Base-by-base conservation (phyloP, 1,140 invertebrate species). In the Macrotrachela quadricornifera region DNA sequence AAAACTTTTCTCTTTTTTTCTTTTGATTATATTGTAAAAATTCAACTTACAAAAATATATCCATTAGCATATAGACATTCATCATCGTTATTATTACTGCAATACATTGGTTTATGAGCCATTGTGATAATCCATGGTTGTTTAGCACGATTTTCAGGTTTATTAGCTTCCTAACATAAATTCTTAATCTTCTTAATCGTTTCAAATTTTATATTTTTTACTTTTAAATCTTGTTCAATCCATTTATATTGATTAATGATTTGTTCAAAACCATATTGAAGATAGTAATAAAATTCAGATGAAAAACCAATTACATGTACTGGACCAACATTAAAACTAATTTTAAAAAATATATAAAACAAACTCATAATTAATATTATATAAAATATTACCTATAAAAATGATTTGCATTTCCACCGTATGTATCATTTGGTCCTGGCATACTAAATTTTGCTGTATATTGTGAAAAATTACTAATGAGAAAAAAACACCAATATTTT, bases 71-170 rank as follows among this genome's bases (percentile, higher is more conserved):
- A 30, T 30, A 30, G 8, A 63, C 90, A 95, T 67, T 94, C 88
- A 62, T 86, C 81, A 6, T 71, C 64, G 64, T 91, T 80, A 58
- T 72, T 71, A 65, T 90, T 85, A 56, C 84, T 87, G 66, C 90
- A 95, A 65, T 95, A 96, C 87, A 96, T 92, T 1, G 91, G 90
- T 16, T 87, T 73, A 67, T 96, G 90, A 15, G 85, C 88, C 67
- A 80, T 84, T 10, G 83, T 78, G 42, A 96, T 78, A 54, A 96
- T 86, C 91, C 91, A 96, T 0, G 91, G 90, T 36, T 77, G 74
- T 56, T 75, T 68, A 16, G 64, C 63, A 62, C 83, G 75, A 58
- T 78, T 77, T 53, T 74, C 67, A 12, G 73, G 70, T 53, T 64
- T 62, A 54, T 70, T 76, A 8, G 77, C 77, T 59, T 69, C 64